phyloP scores from a whole-genome alignment of 2,113 vertebrate genomes.

The Megaceryle torquata region DNA sequence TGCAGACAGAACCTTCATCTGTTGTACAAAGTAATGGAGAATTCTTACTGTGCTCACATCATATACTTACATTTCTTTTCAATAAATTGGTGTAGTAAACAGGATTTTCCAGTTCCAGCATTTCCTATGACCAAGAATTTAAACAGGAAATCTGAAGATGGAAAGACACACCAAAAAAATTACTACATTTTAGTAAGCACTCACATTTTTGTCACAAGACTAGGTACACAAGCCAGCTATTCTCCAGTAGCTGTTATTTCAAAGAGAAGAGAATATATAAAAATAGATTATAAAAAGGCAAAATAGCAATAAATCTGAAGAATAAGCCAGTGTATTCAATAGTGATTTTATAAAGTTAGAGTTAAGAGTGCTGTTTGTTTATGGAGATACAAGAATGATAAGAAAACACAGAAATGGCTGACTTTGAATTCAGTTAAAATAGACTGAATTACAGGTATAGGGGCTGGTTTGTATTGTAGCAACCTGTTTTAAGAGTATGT shows the following conservation, averaged over 20 bases:
- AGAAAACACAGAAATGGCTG: not conserved
- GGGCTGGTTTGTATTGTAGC: not conserved
- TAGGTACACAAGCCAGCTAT: not conserved
- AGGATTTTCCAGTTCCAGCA: constrained; percentile 81
- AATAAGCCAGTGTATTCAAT: not conserved
- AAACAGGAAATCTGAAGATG: constrained; percentile 78
- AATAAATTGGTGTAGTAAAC: constrained; percentile 81
- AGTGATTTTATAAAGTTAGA: not conserved
- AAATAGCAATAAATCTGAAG: not conserved
- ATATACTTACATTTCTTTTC: constrained; percentile 80
- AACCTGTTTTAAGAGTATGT: not conserved
- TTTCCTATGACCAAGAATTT: constrained; percentile 85
- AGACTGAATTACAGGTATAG: not conserved
- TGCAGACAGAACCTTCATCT: not conserved
- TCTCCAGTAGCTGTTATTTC: not conserved
- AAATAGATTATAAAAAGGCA: not conserved
- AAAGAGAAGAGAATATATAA: not conserved
- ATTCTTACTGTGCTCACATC: not conserved
- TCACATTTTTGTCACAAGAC: not conserved
- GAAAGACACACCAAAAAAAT: not conserved
- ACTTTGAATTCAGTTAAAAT: not conserved
- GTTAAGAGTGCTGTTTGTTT: not conserved
- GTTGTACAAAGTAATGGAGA: not conserved
- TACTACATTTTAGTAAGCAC: not conserved
- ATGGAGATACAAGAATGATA: not conserved